Percentiles rank a stretch among this genome's conserved stretches.
Conservation (phyloP, 53 echinoderm and acorn worm genomes). For the Astropecten irregularis region DNA sequence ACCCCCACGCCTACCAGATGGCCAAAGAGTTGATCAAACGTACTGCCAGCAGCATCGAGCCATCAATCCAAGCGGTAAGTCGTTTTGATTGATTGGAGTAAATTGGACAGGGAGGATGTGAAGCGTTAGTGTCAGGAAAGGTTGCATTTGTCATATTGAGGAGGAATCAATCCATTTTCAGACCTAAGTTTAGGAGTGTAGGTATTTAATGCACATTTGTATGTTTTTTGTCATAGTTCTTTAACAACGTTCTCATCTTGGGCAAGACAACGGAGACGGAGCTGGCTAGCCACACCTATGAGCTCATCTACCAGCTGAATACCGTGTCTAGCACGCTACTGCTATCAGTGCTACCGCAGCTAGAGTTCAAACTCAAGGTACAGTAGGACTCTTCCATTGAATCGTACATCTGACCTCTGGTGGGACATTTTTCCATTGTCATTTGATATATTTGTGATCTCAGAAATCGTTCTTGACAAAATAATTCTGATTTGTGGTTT, state of each 20-base stretch:
- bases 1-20: conserved; percentile 81
- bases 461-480: too few species aligned
- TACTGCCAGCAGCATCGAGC: conserved; percentile 90
- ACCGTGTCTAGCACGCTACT: conserved; percentile 90
- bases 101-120: neutral
- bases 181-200: too few species aligned
- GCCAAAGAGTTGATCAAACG: conserved; percentile 91
- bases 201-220: too few species aligned
- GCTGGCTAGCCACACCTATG: conserved; percentile 78
- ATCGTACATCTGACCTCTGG: neutral
- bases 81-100: neutral
- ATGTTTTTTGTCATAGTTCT: too few species aligned
- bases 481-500: too few species aligned
- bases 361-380: conserved; percentile 99
- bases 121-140: neutral
- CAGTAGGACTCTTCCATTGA: neutral
- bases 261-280: conserved; percentile 84
- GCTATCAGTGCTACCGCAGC: conserved; percentile 90
- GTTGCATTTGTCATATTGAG: too few species aligned
- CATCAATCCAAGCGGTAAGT: conserved; percentile 93
- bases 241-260: conserved; percentile 93
- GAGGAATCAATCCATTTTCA: too few species aligned
- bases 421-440: too few species aligned
- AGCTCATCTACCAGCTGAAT: conserved; percentile 95
- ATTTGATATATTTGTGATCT: too few species aligned